Evolutionary conservation across 1,140 invertebrate genomes (phyloP).

Genomic region (Lineus longissimus): DNA sequence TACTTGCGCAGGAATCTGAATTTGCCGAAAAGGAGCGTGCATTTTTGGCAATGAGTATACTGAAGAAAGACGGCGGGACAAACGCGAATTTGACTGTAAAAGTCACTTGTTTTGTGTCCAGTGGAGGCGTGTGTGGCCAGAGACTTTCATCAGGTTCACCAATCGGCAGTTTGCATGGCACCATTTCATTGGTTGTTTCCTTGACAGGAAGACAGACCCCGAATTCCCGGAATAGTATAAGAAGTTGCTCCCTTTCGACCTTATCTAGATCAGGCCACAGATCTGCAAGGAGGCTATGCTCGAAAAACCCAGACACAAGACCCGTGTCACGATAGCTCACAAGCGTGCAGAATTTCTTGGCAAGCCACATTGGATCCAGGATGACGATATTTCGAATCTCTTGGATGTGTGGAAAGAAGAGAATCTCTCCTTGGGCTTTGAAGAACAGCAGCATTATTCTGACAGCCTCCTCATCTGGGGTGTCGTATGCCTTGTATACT

Average conservation of each 20-base stretch:
- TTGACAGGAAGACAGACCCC: conserved; percentile 15
- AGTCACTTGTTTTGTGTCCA: conserved; percentile 9
- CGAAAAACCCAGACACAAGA: conserved; percentile 9
- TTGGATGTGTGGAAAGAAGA: conserved; percentile 16
- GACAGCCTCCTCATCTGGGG: conserved; percentile 2
- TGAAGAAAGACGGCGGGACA: conserved; percentile 18
- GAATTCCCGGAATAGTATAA: conserved; percentile 14
- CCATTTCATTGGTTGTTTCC: conserved; percentile 8
- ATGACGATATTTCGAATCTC: conserved; percentile 14
- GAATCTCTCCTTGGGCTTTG: conserved; percentile 15
- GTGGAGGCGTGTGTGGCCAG: conserved; percentile 7
- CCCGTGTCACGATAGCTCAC: conserved; percentile 14
- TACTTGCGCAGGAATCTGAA: neutral
- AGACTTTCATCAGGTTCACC: conserved; percentile 16
- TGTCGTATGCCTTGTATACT: neutral
- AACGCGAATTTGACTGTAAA: conserved; percentile 12
- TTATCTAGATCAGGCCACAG: conserved; percentile 10
- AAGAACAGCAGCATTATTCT: conserved; percentile 20
- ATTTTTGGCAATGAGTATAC: neutral
- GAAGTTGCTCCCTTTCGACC: conserved; percentile 8
- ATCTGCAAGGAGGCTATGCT: conserved; percentile 1
- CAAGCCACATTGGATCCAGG: conserved; percentile 19
- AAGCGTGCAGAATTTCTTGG: conserved; percentile 15
- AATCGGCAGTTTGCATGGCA: conserved; percentile 17
- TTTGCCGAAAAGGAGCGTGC: neutral